These are phyloP conservation scores for Cliona cf. orientalis DNA, from an alignment of 37 sponge, comb jelly and placozoan genomes.

Conservation along the genomic window DNA sequence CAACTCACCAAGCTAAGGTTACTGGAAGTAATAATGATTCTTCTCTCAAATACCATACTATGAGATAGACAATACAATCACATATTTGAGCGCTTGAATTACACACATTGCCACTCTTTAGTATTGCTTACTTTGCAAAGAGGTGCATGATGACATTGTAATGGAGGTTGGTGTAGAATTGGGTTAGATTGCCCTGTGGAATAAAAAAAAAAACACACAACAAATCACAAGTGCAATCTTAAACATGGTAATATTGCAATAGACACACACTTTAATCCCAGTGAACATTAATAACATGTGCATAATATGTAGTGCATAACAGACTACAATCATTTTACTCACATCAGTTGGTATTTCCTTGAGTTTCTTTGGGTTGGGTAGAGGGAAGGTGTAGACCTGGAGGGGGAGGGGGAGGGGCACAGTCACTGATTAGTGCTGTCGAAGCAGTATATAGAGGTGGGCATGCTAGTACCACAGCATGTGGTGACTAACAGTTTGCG, in stretches of 20 bases:
- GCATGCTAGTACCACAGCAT: not conserved
- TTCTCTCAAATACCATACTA: constrained; percentile 85
- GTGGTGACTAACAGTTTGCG: too few relatives aligned
- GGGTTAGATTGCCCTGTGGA: constrained; percentile 70
- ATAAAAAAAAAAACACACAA: too few relatives aligned
- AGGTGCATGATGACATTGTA: constrained; percentile 79
- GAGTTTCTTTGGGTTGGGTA: constrained; percentile 61
- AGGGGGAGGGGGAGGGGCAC: not conserved
- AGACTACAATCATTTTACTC: constrained; percentile 35
- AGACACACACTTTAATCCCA: too few relatives aligned
- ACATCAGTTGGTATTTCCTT: constrained; percentile 77
- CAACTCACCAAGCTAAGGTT: constrained; percentile 69
- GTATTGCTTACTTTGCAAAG: constrained; percentile 77
- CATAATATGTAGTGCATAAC: too few relatives aligned
- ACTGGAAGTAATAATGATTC: constrained; percentile 83
- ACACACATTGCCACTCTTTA: not conserved
- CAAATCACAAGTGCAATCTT: too few relatives aligned
- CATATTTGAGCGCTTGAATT: not conserved
- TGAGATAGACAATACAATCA: not conserved
- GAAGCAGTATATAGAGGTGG: not conserved
- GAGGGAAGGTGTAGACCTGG: constrained; percentile 57
- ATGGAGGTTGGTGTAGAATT: constrained; percentile 71
- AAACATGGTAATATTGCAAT: too few relatives aligned
- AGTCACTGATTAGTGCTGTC: not conserved
- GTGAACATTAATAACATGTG: too few relatives aligned